Evolutionary conservation across 2,797 vertebrate genomes (phyloP).

Genomic region (Podargus strigoides): DNA sequence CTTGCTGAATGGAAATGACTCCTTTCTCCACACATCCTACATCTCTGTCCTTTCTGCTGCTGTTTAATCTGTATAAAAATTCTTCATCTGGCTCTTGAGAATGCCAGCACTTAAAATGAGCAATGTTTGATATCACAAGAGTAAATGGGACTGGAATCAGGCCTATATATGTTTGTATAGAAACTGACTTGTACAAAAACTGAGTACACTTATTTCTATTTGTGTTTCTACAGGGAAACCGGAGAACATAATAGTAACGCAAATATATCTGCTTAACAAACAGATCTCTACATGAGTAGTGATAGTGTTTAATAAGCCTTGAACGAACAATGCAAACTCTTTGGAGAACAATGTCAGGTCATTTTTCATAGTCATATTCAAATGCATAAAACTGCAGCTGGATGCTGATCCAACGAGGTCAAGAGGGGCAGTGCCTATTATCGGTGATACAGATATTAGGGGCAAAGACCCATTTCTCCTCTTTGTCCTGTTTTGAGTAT

Average conservation of each 20-base stretch:
- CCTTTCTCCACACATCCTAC: conserved; percentile 31
- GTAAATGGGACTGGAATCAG: neutral
- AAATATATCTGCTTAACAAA: neutral
- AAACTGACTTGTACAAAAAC: neutral
- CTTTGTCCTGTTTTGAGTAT: neutral
- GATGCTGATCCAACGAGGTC: neutral
- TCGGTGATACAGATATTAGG: neutral
- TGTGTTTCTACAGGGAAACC: neutral
- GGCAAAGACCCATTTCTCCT: neutral
- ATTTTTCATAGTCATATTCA: neutral
- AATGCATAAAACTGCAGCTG: neutral
- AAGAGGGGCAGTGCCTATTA: neutral
- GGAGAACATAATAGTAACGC: neutral
- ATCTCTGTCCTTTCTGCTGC: conserved; percentile 17
- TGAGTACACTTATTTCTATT: neutral
- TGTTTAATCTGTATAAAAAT: conserved; percentile 20
- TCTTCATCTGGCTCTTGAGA: conserved; percentile 23
- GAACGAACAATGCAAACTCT: neutral
- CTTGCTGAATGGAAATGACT: conserved; percentile 27
- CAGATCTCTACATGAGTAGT: neutral
- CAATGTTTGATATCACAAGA: neutral
- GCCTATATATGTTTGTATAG: neutral
- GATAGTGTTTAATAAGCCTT: neutral
- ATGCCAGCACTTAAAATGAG: conserved; percentile 22
- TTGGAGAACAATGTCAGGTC: neutral